These are phyloP conservation scores for Sinopyrophorus schimmeli DNA, from an alignment of 2,888 invertebrate species.

Conservation along the genomic window DNA sequence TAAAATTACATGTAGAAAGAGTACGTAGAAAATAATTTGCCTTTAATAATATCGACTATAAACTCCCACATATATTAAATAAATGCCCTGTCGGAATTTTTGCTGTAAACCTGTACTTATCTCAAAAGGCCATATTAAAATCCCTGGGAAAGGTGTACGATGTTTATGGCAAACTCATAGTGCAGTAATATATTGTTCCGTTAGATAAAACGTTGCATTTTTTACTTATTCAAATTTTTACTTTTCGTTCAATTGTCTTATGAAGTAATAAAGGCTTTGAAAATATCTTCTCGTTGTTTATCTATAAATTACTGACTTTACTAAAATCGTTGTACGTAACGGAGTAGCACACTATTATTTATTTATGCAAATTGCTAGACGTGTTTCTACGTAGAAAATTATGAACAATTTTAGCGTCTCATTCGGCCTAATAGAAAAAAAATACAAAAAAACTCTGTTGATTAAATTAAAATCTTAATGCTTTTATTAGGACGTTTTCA, in stretches of 20 bases:
- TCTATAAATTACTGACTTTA: no score
- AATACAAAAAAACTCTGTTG: not conserved
- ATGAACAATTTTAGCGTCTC: no score
- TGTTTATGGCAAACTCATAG: slow-evolving; percentile 15
- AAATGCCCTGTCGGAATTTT: slow-evolving; percentile 17
- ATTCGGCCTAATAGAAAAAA: no score
- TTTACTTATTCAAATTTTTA: slow-evolving; percentile 2
- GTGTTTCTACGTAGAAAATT: no score
- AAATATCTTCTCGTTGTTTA: no score
- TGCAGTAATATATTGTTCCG: slow-evolving; percentile 18
- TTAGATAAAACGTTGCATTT: slow-evolving; percentile 7
- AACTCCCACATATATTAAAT: slow-evolving; percentile 20
- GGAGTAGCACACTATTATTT: no score
- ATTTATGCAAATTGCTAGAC: no score
- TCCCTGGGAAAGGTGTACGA: slow-evolving; percentile 12
- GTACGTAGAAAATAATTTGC: no score
- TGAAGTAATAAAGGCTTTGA: no score
- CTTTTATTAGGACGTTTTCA: not conserved
- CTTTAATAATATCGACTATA: slow-evolving; percentile 15
- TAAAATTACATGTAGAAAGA: no score
- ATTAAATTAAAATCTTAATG: not conserved
- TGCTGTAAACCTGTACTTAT: slow-evolving; percentile 18
- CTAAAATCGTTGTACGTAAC: no score
- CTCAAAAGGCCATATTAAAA: slow-evolving; percentile 16
- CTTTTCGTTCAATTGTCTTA: not conserved